Evolutionary conservation across 2,113 vertebrate genomes (phyloP).

Genomic region (Hiodon alosoides): DNA sequence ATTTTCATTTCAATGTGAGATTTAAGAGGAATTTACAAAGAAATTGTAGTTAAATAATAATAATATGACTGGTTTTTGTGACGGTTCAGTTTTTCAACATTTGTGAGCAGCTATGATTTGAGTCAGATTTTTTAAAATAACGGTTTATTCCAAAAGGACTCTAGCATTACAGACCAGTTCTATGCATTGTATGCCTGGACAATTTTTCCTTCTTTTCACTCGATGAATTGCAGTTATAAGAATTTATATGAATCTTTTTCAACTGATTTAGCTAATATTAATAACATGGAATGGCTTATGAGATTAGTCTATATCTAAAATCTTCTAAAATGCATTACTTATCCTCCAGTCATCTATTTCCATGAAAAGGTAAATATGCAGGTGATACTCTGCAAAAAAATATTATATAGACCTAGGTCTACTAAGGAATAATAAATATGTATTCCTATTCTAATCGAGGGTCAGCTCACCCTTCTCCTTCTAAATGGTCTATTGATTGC

Average conservation of each 20-base stretch:
- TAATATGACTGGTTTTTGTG: no score
- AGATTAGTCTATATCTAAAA: conserved; percentile 79
- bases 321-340: conserved; percentile 65
- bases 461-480: conserved; percentile 64
- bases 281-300: conserved; percentile 84
- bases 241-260: conserved; percentile 66
- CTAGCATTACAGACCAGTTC: no score
- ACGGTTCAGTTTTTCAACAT: no score
- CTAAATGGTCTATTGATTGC: conserved; percentile 85
- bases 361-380: conserved; percentile 74
- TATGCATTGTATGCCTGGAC: no score
- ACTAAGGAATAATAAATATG: conserved; percentile 41
- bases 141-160: no score
- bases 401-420: conserved; percentile 60
- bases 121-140: no score
- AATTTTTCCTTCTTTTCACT: no score
- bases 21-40: no score
- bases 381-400: conserved; percentile 71
- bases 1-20: no score
- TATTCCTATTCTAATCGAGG: conserved; percentile 44
- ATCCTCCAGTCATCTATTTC: conserved; percentile 77
- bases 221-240: neutral
- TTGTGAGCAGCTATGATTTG: no score
- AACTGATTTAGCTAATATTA: conserved; percentile 84
- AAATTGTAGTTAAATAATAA: no score